These are phyloP conservation scores for Callorhinus ursinus DNA, from an alignment of 2,113 vertebrate species.

Conservation along the genomic window DNA sequence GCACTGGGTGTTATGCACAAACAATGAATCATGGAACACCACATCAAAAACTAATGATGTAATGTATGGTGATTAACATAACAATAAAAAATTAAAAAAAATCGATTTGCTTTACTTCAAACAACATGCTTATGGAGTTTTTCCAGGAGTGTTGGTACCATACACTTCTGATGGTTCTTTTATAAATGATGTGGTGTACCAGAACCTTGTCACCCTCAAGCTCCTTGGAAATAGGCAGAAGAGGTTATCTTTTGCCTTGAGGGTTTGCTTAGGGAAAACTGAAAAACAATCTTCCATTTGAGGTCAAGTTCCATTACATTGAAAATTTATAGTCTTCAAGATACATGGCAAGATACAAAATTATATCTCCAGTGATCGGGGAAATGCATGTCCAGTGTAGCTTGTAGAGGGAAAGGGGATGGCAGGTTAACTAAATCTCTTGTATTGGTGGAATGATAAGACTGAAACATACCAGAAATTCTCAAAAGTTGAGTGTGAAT, in stretches of 20 bases:
- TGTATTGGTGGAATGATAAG: neutral
- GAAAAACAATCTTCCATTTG: neutral
- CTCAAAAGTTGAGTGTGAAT: neutral
- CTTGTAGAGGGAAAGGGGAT: neutral
- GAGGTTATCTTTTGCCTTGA: neutral
- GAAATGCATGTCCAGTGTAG: neutral
- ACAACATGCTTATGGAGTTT: slow-evolving; percentile 4
- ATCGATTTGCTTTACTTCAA: slow-evolving; percentile 67
- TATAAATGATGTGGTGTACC: neutral
- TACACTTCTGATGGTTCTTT: neutral
- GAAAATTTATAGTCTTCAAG: neutral
- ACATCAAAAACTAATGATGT: too few species aligned
- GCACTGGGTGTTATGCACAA: too few species aligned
- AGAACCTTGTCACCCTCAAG: neutral
- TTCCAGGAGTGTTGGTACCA: neutral
- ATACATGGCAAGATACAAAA: neutral
- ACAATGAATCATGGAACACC: too few species aligned
- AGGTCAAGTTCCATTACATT: neutral
- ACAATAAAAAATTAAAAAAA: neutral
- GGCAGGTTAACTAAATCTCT: neutral
- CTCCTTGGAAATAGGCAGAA: neutral
- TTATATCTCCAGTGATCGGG: neutral
- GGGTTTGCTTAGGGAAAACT: slow-evolving; percentile 10
- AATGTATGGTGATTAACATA: too few species aligned
- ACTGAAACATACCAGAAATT: neutral